phyloP scores from a whole-genome alignment of 1,140 invertebrate species.

The Amphibalanus amphitrite region DNA sequence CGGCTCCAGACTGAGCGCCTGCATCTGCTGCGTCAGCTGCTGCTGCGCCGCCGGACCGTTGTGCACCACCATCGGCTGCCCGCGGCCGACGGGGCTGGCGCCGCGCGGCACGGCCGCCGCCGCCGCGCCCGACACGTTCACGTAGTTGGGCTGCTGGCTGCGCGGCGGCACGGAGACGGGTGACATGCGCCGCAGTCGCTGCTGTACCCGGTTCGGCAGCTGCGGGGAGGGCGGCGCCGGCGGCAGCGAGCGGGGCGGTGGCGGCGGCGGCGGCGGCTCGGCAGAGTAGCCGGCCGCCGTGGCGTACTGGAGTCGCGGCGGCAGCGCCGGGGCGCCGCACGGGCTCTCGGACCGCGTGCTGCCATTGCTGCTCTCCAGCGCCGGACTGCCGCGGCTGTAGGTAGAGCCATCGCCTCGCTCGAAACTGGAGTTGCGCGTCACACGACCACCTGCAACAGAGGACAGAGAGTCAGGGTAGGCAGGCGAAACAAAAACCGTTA shows the following conservation, averaged over 20 bases:
- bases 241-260: conserved; percentile 22
- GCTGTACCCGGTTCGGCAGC: conserved; percentile 50
- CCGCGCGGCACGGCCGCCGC: conserved; percentile 33
- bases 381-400: conserved; percentile 59
- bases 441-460: conserved; percentile 29
- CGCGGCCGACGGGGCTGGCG: conserved; percentile 51
- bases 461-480: no score
- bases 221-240: conserved; percentile 23
- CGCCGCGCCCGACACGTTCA: conserved; percentile 16
- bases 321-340: conserved; percentile 23
- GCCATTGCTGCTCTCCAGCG: conserved; percentile 64
- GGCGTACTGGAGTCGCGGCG: conserved; percentile 8
- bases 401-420: conserved; percentile 47
- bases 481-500: no score
- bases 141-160: conserved; percentile 17
- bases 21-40: conserved; percentile 67
- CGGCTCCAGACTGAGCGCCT: conserved; percentile 58
- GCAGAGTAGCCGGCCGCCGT: not conserved
- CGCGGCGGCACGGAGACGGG: conserved; percentile 38
- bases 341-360: conserved; percentile 78
- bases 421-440: conserved; percentile 68
- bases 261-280: conserved; percentile 18
- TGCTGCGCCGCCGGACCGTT: conserved; percentile 64
- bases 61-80: conserved; percentile 54
- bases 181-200: conserved; percentile 67